Evolutionary conservation across 2,888 invertebrate species (phyloP), one percentile per base, ranked within the genome.

Genomic region (Galerucella pusilla): DNA sequence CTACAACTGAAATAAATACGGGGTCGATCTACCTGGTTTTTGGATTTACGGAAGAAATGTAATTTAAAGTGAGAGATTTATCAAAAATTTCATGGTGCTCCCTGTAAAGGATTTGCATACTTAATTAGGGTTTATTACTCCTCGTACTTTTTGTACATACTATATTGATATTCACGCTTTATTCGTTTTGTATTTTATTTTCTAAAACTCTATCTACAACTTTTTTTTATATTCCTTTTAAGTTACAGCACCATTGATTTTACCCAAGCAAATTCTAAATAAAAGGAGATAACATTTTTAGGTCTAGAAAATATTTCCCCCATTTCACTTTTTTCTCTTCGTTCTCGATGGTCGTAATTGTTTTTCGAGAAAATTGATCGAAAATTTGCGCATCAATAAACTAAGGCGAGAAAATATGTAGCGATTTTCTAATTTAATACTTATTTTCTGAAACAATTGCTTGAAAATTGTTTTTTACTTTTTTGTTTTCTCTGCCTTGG

Each of bases 361-460:
- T 72, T 72, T 72, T 67, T 65, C 66, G 72, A 45, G 66, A 67
- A 72, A 72, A 72, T 72, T 72, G 72, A 72, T 72, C 59, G 72
- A 72, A 72, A 72, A 72, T 72, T 72, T 49, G 60, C 59, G 72
- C 72, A 67, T 66, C 72, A 72, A 72, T 66, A 60, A 66, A 67
- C 57, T 60, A n/a, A 28, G 65, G 66, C 66, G 71, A 57, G 66
- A 57, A 66, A 71, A 71, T 66, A 65, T 57, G 65, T 49, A 66
- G 66, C 72, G 66, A 66, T 72, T 65, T 66, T 72, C 57, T 72
- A 72, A 72, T 72, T 72, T 67, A 66, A 72, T 66, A 57, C 66
- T 49, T 45, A 49, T 59, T 42, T 35, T 60, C 60, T 59, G 45
- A 60, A 66, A 72, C 63, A 72, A 72, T 72, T 59, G 49, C n/a